Conservation (phyloP, 2,888 invertebrate species). For the Tenthredo livida region DNA sequence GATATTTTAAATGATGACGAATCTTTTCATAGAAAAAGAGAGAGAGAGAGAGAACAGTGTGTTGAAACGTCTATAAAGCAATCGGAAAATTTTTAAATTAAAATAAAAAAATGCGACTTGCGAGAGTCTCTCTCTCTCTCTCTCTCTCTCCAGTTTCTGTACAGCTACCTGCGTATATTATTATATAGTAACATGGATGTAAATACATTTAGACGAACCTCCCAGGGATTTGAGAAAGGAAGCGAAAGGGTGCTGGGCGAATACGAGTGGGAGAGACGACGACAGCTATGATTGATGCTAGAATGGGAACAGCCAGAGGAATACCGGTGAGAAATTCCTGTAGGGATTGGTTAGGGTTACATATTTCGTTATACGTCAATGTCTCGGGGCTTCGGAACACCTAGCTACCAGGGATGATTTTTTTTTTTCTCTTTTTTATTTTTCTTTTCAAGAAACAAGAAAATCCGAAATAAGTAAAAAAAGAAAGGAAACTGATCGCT, state of each 20-base stretch:
- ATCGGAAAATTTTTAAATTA: not conserved
- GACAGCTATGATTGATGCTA: slow-evolving; percentile 45
- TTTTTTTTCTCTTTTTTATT: not conserved
- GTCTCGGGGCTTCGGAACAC: not conserved
- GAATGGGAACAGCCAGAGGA: not conserved
- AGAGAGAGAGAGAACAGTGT: not conserved
- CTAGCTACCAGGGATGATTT: not conserved
- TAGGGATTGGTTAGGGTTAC: slow-evolving; percentile 39
- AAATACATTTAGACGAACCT: slow-evolving; percentile 5
- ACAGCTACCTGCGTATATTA: not conserved
- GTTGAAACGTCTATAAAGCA: not conserved
- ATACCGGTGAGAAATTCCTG: slow-evolving; percentile 6
- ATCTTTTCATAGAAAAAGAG: not conserved
- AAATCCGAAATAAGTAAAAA: not conserved
- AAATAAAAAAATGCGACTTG: not conserved
- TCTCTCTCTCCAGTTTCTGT: not conserved
- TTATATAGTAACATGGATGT: not conserved
- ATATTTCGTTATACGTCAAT: slow-evolving; percentile 46
- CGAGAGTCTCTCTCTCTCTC: not conserved
- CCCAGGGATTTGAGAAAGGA: not conserved
- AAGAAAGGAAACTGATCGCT: not conserved
- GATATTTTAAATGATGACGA: not conserved
- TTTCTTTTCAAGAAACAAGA: not conserved
- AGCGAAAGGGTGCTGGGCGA: not conserved
- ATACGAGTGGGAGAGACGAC: not conserved